Percentiles rank a stretch among this genome's conserved stretches.
Evolutionary conservation across 2,888 invertebrate species (phyloP).

Genomic region (Ormyrus nitidulus): DNA sequence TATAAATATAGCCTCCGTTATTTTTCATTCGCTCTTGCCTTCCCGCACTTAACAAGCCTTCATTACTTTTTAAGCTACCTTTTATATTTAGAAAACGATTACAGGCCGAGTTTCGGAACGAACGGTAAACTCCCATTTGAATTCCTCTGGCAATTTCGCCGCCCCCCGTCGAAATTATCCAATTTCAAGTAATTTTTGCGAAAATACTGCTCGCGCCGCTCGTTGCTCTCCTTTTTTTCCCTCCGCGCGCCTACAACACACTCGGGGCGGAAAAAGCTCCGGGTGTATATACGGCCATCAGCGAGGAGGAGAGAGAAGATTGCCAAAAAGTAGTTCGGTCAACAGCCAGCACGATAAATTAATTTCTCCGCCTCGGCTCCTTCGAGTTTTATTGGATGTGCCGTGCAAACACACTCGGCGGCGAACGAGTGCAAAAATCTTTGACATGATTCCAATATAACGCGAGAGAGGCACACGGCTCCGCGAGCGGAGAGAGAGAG

Average conservation of each 20-base stretch:
- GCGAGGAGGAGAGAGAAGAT: slow-evolving; percentile 17
- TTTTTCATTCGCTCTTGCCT: too few species aligned
- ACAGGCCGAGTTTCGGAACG: too few species aligned
- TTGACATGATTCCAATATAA: slow-evolving; percentile 39
- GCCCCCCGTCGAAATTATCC: too few species aligned
- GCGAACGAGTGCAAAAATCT: slow-evolving; percentile 32
- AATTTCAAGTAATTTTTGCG: too few species aligned
- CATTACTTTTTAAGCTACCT: too few species aligned
- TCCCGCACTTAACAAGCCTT: too few species aligned
- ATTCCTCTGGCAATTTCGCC: too few species aligned
- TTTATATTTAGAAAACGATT: too few species aligned
- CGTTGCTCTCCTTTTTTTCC: not conserved
- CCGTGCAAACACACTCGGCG: slow-evolving; percentile 11
- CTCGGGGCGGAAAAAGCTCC: not conserved
- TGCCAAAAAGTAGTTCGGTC: slow-evolving; percentile 50
- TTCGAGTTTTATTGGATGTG: slow-evolving; percentile 17
- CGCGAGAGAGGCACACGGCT: not conserved
- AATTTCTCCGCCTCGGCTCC: slow-evolving; percentile 24
- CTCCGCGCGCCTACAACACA: not conserved
- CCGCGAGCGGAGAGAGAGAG: not conserved
- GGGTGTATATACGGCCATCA: not conserved
- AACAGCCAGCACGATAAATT: slow-evolving; percentile 34
- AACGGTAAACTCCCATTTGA: too few species aligned
- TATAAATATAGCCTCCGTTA: too few species aligned
- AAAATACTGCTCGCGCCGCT: not conserved